Percentiles rank a stretch among this genome's conserved stretches.
Evolutionary conservation across 2,797 vertebrate species (phyloP).

Genomic region (Poecilia gillii): DNA sequence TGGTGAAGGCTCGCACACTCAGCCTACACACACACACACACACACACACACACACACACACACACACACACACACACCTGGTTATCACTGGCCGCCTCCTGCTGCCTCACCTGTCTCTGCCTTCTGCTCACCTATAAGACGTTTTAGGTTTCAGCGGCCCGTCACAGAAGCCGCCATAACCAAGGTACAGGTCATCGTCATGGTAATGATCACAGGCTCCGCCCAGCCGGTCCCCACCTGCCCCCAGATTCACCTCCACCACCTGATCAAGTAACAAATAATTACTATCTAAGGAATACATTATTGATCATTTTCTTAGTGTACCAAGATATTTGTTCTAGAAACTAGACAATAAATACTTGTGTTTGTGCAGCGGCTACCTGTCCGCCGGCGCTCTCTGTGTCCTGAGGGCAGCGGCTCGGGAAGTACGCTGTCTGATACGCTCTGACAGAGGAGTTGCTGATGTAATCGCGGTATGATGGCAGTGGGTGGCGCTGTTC

Average conservation of each 20-base stretch:
- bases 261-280: constrained; percentile 65
- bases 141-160: constrained; percentile 91
- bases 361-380: constrained; percentile 20
- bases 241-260: constrained; percentile 91
- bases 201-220: constrained; percentile 84
- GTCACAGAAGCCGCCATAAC: constrained; percentile 88
- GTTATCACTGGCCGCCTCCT: not conserved
- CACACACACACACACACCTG: not conserved
- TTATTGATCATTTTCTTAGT: not conserved
- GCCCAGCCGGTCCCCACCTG: constrained; percentile 89
- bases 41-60: not conserved
- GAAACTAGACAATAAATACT: too few relatives aligned
- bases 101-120: not conserved
- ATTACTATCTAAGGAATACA: not conserved
- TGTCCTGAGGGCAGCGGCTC: constrained; percentile 87
- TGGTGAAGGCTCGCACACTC: constrained; percentile 93
- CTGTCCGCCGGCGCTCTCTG: constrained; percentile 66
- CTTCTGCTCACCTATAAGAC: constrained; percentile 85
- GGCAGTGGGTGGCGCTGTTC: constrained; percentile 91
- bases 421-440: constrained; percentile 93
- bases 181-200: constrained; percentile 63
- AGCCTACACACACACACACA: constrained; percentile 60
- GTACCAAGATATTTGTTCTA: too few relatives aligned
- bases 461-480: constrained; percentile 90
- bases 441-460: constrained; percentile 85